phyloP scores from a whole-genome alignment of 1,140 invertebrate genomes.

The Mizuhopecten yessoensis region DNA sequence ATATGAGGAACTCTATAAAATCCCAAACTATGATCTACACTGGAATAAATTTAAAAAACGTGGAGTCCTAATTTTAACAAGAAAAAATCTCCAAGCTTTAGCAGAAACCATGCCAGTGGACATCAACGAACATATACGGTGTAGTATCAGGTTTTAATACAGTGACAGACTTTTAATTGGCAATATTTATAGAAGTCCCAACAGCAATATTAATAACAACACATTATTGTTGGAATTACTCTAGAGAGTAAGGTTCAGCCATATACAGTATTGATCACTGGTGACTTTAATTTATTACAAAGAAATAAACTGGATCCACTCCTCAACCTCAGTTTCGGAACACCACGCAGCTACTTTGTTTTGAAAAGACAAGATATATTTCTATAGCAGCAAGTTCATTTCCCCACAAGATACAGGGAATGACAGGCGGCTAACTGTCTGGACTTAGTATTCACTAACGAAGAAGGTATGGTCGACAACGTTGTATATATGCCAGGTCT shows the following conservation, averaged over 20 bases:
- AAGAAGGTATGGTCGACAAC: no score
- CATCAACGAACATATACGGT: not conserved
- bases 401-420: slow-evolving; percentile 45
- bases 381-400: slow-evolving; percentile 44
- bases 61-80: not conserved
- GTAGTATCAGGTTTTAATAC: not conserved
- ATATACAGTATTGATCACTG: slow-evolving; percentile 42
- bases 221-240: not conserved
- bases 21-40: not conserved
- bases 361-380: slow-evolving; percentile 50
- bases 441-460: slow-evolving; percentile 51
- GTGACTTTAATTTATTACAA: slow-evolving; percentile 41
- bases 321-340: not conserved
- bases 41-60: not conserved
- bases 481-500: not conserved
- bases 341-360: not conserved
- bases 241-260: not conserved
- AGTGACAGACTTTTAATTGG: not conserved
- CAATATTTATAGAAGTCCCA: no score
- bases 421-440: slow-evolving; percentile 41
- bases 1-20: not conserved
- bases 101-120: not conserved
- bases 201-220: not conserved
- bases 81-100: not conserved
- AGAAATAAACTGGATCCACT: not conserved